Evolutionary conservation across 2,113 vertebrate genomes (phyloP), one percentile per base, ranked within the genome.

Genomic region (Alces alces): DNA sequence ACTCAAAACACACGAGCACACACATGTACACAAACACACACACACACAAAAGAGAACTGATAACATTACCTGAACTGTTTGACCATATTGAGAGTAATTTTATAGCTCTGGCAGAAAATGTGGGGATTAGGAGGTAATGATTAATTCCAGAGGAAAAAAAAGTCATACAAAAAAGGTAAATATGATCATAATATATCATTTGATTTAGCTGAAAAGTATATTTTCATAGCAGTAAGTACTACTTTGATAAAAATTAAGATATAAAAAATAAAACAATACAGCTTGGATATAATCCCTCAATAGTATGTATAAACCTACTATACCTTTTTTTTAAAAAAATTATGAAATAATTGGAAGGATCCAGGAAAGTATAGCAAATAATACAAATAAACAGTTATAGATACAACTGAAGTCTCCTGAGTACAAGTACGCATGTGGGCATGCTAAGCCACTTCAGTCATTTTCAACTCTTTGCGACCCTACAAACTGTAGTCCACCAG

Each of bases 81-180:
- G 55, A 78, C 39, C 60, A 13, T 6, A 55, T 27, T 61, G 15
- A 86, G n/a, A 95, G n/a, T 47, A 83, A 93, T 50, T 86, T 57
- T 79, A 84, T 27, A 91, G 76, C 28, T 61, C 80, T 95, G 73
- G 54, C 16, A 85, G 66, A 84, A 57, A 95, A 94, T 85, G 8
- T 60, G 47, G 66, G 66, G 78, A 90, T 93, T 36, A 93, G 54
- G 27, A 90, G 45, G 55, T 28, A 66, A 64, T 78, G 23, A 93
- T 55, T 94, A 93, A 94, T 21, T 73, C 80, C 28, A 95, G 47
- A 73, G 92, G 95, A 80, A 86, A 54, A n/a, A 88, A 86, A 83
- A 95, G 52, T 85, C 76, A 95, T 27, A 86, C 30, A 57, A 43
- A n/a, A 95, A 97, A 91, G 89, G 12, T 64, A 91, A 89, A 76